phyloP scores from a whole-genome alignment of 2,113 vertebrate genomes.

The Tragelaphus scriptus region DNA sequence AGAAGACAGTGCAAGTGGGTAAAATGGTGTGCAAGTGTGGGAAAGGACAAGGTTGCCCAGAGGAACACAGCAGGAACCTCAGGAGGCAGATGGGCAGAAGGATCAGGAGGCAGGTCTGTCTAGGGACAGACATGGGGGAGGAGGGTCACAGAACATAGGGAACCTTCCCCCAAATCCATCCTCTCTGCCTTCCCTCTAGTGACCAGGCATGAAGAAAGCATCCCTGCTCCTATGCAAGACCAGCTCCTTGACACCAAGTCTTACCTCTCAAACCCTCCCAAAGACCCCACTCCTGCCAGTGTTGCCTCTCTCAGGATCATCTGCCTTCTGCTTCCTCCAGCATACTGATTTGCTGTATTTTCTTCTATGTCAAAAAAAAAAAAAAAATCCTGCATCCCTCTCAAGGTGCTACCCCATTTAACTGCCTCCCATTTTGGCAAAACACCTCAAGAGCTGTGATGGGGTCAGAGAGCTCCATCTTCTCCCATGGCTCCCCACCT shows the following conservation, averaged over 20 bases:
- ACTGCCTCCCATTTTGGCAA: neutral
- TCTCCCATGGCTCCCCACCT: accelerated
- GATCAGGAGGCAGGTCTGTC: neutral
- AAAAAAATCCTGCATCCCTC: neutral
- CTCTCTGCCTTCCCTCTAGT: neutral
- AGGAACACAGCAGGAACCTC: neutral
- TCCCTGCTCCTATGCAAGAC: neutral
- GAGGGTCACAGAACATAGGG: neutral
- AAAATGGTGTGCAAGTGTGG: neutral
- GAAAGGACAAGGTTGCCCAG: neutral
- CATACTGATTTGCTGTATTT: neutral
- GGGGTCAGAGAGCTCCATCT: neutral
- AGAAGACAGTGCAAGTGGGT: neutral
- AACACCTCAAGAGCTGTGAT: neutral
- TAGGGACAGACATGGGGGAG: neutral
- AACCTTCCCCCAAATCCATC: neutral
- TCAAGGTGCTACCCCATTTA: neutral
- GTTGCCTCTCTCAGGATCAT: neutral
- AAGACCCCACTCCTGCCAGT: accelerated
- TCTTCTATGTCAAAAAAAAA: neutral
- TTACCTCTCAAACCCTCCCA: neutral
- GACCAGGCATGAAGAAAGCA: neutral
- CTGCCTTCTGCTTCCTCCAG: neutral
- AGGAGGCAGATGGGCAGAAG: neutral
- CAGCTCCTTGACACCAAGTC: neutral